A percentile compares a stretch with the other conserved stretches of the same genome.
These are phyloP conservation scores for Pterocles gutturalis DNA, from an alignment of 2,113 vertebrate species.

Conservation along the genomic window DNA sequence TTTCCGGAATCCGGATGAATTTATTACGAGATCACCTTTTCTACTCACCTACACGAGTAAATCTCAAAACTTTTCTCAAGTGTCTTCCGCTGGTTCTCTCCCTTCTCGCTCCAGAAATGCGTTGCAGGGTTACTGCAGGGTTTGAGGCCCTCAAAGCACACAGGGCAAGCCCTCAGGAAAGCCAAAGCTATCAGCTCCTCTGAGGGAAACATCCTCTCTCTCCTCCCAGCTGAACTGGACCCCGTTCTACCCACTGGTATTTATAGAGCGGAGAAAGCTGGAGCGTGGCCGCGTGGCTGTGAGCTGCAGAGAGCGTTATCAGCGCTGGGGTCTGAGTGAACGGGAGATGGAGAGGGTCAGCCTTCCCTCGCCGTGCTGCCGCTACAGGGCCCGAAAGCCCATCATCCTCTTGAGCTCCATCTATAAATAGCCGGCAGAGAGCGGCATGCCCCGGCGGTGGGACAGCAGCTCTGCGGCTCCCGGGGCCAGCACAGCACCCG, in stretches of 20 bases:
- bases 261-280: not conserved
- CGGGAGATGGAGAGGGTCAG: not conserved
- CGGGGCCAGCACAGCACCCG: not conserved
- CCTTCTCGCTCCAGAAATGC: rapidly evolving
- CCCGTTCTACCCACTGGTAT: not conserved
- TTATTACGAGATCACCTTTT: not conserved
- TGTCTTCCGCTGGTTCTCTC: not conserved
- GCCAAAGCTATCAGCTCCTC: not conserved
- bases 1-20: not conserved
- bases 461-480: not conserved
- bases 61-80: not conserved
- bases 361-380: not conserved
- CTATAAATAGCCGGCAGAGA: not conserved
- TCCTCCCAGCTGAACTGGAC: not conserved
- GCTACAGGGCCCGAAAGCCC: not conserved
- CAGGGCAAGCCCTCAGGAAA: not conserved
- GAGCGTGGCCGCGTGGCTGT: rapidly evolving
- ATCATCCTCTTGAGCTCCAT: not conserved
- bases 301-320: rapidly evolving
- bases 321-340: not conserved
- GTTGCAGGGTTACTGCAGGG: rapidly evolving
- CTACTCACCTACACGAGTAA: not conserved
- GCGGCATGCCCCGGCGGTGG: not conserved
- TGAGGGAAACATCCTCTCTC: not conserved
- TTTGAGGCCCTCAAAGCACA: not conserved